Evolutionary conservation across 92 coral and sea anemone genomes (phyloP).

Genomic region (Parazoanthus swiftii): DNA sequence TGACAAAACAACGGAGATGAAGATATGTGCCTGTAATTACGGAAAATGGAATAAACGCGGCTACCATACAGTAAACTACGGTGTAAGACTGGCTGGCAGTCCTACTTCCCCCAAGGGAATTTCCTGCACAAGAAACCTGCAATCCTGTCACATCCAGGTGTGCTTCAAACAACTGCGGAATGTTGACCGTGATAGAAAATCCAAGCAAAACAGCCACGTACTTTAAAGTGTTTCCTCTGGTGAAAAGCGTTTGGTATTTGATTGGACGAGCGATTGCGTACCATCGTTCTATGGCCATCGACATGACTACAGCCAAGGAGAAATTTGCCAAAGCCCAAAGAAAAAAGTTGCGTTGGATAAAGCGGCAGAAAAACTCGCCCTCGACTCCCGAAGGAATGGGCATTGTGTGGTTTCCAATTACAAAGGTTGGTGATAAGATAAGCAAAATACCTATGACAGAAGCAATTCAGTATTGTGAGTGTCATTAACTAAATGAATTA

Average conservation of each 20-base stretch:
- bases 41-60: not conserved
- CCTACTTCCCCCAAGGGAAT: not conserved
- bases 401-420: not conserved
- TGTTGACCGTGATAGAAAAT: not conserved
- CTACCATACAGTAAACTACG: not conserved
- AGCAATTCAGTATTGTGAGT: no score
- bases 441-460: not conserved
- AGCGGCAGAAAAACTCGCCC: not conserved
- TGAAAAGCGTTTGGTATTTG: not conserved
- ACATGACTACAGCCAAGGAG: not conserved
- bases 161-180: not conserved
- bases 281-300: conserved; percentile 9
- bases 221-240: not conserved
- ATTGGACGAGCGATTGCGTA: not conserved
- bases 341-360: conserved; percentile 1
- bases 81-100: not conserved
- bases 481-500: no score
- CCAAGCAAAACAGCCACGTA: not conserved
- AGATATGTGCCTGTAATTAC: conserved; percentile 1
- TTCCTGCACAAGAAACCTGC: not conserved
- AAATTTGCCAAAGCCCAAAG: conserved; percentile 4
- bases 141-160: not conserved
- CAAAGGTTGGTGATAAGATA: not conserved
- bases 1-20: not conserved
- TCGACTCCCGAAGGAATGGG: not conserved